Evolutionary conservation across 2,797 vertebrate genomes (phyloP).

Genomic region (Girardinus metallicus): DNA sequence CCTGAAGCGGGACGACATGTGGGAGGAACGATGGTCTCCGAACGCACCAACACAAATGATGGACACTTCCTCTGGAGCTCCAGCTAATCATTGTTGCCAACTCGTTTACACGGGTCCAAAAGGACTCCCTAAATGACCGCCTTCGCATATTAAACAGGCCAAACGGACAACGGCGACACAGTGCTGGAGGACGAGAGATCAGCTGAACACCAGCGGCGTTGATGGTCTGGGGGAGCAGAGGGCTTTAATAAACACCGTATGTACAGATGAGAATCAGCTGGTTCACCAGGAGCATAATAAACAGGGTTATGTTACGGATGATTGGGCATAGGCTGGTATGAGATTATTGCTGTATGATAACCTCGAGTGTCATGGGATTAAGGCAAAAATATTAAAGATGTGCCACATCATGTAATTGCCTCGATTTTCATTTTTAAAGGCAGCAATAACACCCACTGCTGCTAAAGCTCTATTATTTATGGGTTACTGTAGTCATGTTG

Average conservation of each 20-base stretch:
- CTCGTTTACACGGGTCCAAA: constrained; percentile 81
- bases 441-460: neutral
- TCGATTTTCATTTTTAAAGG: neutral
- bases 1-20: constrained; percentile 51
- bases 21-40: constrained; percentile 61
- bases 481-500: neutral
- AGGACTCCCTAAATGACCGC: constrained; percentile 78
- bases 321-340: neutral
- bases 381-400: neutral
- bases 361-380: neutral
- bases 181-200: constrained; percentile 68
- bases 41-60: constrained; percentile 68
- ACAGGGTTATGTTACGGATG: constrained; percentile 56
- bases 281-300: constrained; percentile 77
- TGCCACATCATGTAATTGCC: neutral
- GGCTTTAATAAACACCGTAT: constrained; percentile 56
- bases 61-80: constrained; percentile 73
- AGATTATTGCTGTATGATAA: neutral
- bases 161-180: constrained; percentile 70
- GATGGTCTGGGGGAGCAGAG: constrained; percentile 53
- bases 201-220: constrained; percentile 55
- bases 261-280: constrained; percentile 61
- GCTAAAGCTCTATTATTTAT: neutral
- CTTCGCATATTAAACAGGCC: constrained; percentile 82
- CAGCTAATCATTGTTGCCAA: constrained; percentile 78